Base-by-base conservation (phyloP, 2,113 vertebrate genomes). In the Larimichthys crocea region DNA sequence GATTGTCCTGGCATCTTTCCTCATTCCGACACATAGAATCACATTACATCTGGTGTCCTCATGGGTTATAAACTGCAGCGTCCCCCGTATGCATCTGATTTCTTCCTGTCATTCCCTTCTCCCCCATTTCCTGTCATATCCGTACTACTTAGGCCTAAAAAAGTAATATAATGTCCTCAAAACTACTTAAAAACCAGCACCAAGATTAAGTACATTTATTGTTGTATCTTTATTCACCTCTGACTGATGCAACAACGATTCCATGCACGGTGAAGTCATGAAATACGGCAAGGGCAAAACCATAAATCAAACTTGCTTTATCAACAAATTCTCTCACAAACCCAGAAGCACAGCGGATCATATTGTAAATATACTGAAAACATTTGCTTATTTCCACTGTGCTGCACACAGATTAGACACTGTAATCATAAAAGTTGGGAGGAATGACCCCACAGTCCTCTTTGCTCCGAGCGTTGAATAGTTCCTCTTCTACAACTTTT, bases 261-360 rank as follows among this genome's bases (percentile, higher is more conserved):
- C 5, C 35, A 59, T 26, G 52, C 29, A 29, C 62, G 0, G 35
- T 75, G 46, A 55, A 57, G 22, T 59, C 31, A 16, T 10, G 22
- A 48, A 76, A 53, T 53, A 35, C 35, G n/a, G 10, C 65, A 62
- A 82, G 50, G 74, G 46, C 35, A 55, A 80, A 86, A 52, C 67
- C 55, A 86, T 84, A 75, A 84, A 84, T 89, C 69, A 83, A 80
- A 67, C 29, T 3, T 71, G 26, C 59, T 73, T 85, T 79, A 83
- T 85, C 86, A 68, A 68, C 24, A 35, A 16, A 79, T 63, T 63
- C 42, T 67, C 55, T 46, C 17, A 5, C 20, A n/a, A 29, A 62
- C 29, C 48, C 14, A 14, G 74, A 44, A 65, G 74, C 66, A 44
- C 52, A 11, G 29, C 4, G 10, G 50, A 26, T 16, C 24, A 3